Evolutionary conservation across 1,140 invertebrate species (phyloP).

Genomic region (Andrena cerasifolii): DNA sequence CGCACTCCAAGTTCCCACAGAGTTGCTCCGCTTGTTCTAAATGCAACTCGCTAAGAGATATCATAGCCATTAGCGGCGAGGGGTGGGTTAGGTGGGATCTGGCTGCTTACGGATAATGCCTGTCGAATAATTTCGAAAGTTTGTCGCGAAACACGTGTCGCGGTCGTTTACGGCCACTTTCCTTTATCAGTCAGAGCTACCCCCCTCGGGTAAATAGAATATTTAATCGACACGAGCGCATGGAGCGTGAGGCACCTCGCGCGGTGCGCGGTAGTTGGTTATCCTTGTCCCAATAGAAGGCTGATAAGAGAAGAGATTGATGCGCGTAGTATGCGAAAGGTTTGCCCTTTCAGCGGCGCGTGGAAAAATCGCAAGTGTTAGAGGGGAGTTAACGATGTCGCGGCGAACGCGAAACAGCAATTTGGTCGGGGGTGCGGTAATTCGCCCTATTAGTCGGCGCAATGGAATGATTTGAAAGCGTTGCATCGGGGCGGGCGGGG

Average conservation of each 20-base stretch:
- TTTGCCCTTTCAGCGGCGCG: not conserved
- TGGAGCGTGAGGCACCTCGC: no score
- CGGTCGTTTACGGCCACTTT: not conserved
- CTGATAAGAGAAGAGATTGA: no score
- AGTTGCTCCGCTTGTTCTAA: conserved; percentile 45
- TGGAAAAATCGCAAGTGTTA: not conserved
- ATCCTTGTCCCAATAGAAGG: no score
- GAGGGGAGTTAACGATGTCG: conserved; percentile 9
- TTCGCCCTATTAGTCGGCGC: not conserved
- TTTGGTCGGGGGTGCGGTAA: conserved; percentile 10
- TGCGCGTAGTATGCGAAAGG: no score
- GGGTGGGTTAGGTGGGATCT: not conserved
- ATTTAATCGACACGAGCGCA: not conserved
- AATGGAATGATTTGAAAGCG: conserved; percentile 7
- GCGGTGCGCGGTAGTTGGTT: no score
- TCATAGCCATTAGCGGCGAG: not conserved
- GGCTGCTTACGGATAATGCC: not conserved
- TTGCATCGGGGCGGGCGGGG: not conserved
- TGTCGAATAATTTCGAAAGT: not conserved
- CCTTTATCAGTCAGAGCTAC: not conserved
- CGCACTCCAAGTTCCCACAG: conserved; percentile 13
- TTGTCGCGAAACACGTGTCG: not conserved
- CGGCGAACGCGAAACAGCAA: conserved; percentile 1
- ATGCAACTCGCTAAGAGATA: not conserved
- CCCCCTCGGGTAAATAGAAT: not conserved